Evolutionary conservation across 1,140 invertebrate genomes (phyloP).

Genomic region (Drosophila carrolli): DNA sequence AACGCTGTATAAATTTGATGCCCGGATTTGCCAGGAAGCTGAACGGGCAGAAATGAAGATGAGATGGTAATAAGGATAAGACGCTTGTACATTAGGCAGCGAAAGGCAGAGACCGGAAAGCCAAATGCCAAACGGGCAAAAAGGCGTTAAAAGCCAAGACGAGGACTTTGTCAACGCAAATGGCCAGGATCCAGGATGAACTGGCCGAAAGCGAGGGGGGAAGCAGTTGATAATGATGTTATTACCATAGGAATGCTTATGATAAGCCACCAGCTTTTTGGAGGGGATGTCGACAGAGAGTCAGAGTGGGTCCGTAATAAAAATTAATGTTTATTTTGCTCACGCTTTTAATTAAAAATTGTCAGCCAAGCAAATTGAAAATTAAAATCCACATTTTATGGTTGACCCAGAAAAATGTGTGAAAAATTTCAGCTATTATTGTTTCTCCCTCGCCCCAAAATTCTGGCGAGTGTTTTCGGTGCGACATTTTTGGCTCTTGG

Average conservation of each 20-base stretch:
- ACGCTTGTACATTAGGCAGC: conserved; percentile 67
- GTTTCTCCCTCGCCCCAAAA: conserved; percentile 18
- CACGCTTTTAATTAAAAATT: conserved; percentile 80
- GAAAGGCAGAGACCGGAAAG: conserved; percentile 39
- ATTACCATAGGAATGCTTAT: conserved; percentile 76
- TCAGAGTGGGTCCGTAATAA: conserved; percentile 48
- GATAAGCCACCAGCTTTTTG: conserved; percentile 49
- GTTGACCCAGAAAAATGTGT: conserved; percentile 69
- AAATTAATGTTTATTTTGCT: conserved; percentile 79
- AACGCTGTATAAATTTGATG: conserved; percentile 80
- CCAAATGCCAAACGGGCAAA: conserved; percentile 32
- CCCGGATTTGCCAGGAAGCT: conserved; percentile 68
- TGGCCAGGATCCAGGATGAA: conserved; percentile 22
- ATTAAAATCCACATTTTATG: conserved; percentile 51
- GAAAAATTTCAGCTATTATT: conserved; percentile 49
- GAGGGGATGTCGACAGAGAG: neutral
- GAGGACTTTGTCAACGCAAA: conserved; percentile 55
- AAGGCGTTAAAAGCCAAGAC: conserved; percentile 73
- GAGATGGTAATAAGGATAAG: conserved; percentile 78
- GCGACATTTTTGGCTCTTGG: conserved; percentile 44
- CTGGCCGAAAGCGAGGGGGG: conserved; percentile 20
- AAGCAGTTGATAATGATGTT: conserved; percentile 72
- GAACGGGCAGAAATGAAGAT: conserved; percentile 78
- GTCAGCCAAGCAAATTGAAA: conserved; percentile 74
- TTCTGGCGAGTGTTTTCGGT: conserved; percentile 23